A percentile compares a stretch with the other conserved stretches of the same genome.
These are phyloP conservation scores for Spizella passerina DNA, from an alignment of 2,797 vertebrate genomes.

Conservation along the genomic window DNA sequence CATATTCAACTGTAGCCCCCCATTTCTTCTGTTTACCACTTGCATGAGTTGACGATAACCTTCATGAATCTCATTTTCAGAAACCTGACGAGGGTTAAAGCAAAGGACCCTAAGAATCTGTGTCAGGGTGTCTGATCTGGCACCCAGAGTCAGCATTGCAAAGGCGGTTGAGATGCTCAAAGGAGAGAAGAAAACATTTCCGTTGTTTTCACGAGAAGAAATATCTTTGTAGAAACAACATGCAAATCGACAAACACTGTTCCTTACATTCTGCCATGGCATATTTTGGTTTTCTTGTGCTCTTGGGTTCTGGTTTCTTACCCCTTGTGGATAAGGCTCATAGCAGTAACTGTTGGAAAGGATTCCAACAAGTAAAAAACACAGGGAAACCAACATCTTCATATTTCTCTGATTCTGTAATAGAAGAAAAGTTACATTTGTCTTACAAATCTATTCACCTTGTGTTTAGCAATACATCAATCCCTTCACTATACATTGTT, in stretches of 20 bases:
- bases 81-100: conserved; percentile 73
- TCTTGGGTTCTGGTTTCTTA: conserved; percentile 37
- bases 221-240: conserved; percentile 83
- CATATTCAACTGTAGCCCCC: conserved; percentile 63
- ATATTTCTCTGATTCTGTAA: conserved; percentile 53
- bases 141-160: conserved; percentile 86
- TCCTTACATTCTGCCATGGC: conserved; percentile 8
- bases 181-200: conserved; percentile 90
- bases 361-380: conserved; percentile 45
- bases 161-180: conserved; percentile 86
- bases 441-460: neutral
- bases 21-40: conserved; percentile 49
- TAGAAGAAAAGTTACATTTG: conserved; percentile 12
- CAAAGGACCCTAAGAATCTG: conserved; percentile 84
- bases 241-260: conserved; percentile 80
- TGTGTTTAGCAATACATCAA: neutral
- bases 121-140: conserved; percentile 79
- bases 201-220: conserved; percentile 29
- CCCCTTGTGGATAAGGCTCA: neutral
- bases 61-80: conserved; percentile 74
- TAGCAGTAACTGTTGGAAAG: conserved; percentile 16
- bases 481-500: neutral
- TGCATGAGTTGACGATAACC: conserved; percentile 79
- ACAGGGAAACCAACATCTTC: conserved; percentile 46
- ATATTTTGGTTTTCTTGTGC: neutral